These are phyloP conservation scores for Stegostoma tigrinum DNA, from an alignment of 2,113 vertebrate species.

Conservation along the genomic window DNA sequence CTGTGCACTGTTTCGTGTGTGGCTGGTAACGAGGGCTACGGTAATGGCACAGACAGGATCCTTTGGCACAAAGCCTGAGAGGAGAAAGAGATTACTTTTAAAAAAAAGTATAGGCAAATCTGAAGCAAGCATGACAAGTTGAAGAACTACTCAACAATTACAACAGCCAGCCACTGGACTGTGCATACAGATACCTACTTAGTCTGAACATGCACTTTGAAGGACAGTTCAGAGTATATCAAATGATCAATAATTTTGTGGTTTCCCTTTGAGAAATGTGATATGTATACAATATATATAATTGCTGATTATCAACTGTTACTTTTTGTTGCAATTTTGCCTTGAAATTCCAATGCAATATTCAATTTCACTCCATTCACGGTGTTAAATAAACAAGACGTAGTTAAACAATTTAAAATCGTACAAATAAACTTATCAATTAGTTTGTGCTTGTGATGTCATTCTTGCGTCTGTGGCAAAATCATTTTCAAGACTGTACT, in stretches of 20 bases:
- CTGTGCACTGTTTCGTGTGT: conserved; percentile 70
- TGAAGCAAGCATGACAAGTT: conserved; percentile 27
- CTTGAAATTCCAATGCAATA: neutral
- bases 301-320: neutral
- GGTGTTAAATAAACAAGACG: neutral
- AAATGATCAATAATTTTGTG: neutral
- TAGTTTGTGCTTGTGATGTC: neutral
- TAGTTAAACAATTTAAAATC: neutral
- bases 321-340: neutral
- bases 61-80: conserved; percentile 77
- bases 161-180: conserved; percentile 15
- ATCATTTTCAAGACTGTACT: neutral
- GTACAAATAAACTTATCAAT: neutral
- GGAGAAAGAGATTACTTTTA: conserved; percentile 62
- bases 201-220: neutral
- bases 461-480: neutral
- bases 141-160: conserved; percentile 29
- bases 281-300: neutral
- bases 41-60: conserved; percentile 82
- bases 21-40: conserved; percentile 73
- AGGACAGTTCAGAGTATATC: neutral
- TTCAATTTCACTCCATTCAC: neutral
- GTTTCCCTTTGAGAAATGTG: neutral
- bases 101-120: conserved; percentile 37
- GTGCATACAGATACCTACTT: neutral